Percentiles rank a stretch among this genome's conserved stretches.
Evolutionary conservation across 2,888 invertebrate species (phyloP).

Genomic region (Polymixis flavicincta): DNA sequence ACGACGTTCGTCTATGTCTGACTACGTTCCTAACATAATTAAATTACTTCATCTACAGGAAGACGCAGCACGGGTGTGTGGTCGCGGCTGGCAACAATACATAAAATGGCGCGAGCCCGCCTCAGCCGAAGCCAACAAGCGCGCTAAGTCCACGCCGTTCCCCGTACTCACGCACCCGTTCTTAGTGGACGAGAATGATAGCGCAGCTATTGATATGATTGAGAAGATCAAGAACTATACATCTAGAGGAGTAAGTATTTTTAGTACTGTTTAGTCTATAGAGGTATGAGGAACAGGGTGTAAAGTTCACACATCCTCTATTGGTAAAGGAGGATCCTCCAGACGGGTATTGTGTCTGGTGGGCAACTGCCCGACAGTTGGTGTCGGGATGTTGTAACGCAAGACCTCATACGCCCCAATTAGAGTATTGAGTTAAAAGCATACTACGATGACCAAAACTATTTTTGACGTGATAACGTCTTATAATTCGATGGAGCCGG

Average conservation of each 20-base stretch:
- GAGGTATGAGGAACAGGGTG: too few relatives aligned
- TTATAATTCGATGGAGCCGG: too few relatives aligned
- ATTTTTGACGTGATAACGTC: too few relatives aligned
- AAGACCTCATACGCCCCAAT: too few relatives aligned
- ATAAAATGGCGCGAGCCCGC: constrained; percentile 96
- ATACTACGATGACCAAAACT: too few relatives aligned
- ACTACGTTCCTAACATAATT: not conserved
- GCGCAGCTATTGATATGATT: constrained; percentile 76
- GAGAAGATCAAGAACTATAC: constrained; percentile 93
- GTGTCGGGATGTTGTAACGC: too few relatives aligned
- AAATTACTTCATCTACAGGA: constrained; percentile 70
- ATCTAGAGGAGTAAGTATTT: constrained; percentile 92
- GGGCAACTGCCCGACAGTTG: too few relatives aligned
- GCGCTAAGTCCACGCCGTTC: constrained; percentile 93
- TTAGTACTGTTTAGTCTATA: too few relatives aligned
- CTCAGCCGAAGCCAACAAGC: constrained; percentile 96
- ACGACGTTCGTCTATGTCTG: not conserved
- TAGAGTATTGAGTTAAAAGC: too few relatives aligned
- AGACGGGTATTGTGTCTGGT: too few relatives aligned
- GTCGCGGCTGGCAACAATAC: constrained; percentile 98
- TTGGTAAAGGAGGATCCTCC: too few relatives aligned
- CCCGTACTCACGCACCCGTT: constrained; percentile 92
- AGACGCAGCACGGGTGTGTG: constrained; percentile 92
- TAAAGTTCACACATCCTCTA: too few relatives aligned
- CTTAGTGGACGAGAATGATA: constrained; percentile 83